Evolutionary conservation across 2,113 vertebrate genomes (phyloP), one percentile per base, ranked within the genome.

Genomic region (Sprattus sprattus): DNA sequence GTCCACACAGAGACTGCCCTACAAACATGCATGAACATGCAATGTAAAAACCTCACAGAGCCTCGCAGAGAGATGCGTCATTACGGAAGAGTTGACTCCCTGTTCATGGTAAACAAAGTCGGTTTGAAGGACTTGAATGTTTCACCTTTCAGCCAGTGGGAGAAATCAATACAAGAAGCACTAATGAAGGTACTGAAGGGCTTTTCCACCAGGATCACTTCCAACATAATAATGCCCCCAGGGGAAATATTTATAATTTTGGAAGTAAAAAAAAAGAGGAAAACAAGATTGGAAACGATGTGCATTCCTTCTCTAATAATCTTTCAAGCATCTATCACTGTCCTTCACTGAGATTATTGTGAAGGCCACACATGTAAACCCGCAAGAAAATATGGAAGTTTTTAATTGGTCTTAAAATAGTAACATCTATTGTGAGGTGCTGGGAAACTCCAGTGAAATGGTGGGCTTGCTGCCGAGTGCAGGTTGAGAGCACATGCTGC

Each of bases 361-460:
- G 83, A 85, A 81, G 67, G 71, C 16, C 54, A 45, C 82, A 57
- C 20, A 83, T 15, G 45, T 44, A 47, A 47, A 81, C 32, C n/a
- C 9, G 50, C 28, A 8, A 5, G 32, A 83, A 75, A 2, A 64
- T 50, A 81, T 44, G 84, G 57, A 83, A 50, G 45, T 45, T 85
- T 87, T 87, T 87, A 90, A 88, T 88, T 90, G 88, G 85, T 57
- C 84, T 88, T 28, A 86, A 87, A 90, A 88, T 85, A 87, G 81
- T 50, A 47, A 15, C 28, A 8, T 78, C 71, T 78, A 39, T 78
- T 78, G 71, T 18, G 71, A 32, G 71, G 28, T 39, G 71, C 71
- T 78, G 71, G 71, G 71, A 78, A 78, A 78, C 44, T 78, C 71
- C 13, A 32, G 10, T 28, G 71, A 78, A 78, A 16, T 78, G 25